A percentile compares a stretch with the other conserved stretches of the same genome.
Evolutionary conservation across 2,113 vertebrate genomes (phyloP).

Genomic region (Muntiacus reevesi): DNA sequence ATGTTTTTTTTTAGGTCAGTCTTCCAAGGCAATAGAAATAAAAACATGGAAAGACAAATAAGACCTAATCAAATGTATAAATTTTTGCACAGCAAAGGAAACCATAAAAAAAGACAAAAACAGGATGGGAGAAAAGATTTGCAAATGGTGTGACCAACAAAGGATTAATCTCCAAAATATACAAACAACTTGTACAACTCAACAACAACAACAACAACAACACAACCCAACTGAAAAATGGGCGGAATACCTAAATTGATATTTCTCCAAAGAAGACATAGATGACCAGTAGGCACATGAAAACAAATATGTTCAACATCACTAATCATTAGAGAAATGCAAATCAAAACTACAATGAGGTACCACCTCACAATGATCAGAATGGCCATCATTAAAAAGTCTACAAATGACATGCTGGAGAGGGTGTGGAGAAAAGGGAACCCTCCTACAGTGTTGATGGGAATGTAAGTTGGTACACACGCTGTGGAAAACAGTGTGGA

Average conservation of each 20-base stretch:
- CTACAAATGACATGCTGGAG: not conserved
- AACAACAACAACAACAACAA: not conserved
- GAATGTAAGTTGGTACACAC: not conserved
- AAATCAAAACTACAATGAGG: not conserved
- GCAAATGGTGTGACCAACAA: not conserved
- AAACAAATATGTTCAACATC: not conserved
- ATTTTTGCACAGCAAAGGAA: not conserved
- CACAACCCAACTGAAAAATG: not conserved
- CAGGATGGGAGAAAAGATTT: not conserved
- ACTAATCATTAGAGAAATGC: not conserved
- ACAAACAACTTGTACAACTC: not conserved
- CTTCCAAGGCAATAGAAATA: not conserved
- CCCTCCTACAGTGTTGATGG: not conserved
- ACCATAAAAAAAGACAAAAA: not conserved
- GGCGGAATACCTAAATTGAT: not conserved
- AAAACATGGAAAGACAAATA: not conserved
- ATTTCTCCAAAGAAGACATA: not conserved
- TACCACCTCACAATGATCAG: not conserved
- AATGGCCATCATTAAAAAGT: not conserved
- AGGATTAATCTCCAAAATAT: not conserved
- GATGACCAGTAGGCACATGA: not conserved
- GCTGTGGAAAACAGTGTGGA: not conserved
- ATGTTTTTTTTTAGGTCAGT: not conserved
- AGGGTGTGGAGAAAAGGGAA: not conserved
- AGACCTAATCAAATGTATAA: not conserved